Conservation (phyloP, 2,113 vertebrate species). For the Mystacornis crossleyi region DNA sequence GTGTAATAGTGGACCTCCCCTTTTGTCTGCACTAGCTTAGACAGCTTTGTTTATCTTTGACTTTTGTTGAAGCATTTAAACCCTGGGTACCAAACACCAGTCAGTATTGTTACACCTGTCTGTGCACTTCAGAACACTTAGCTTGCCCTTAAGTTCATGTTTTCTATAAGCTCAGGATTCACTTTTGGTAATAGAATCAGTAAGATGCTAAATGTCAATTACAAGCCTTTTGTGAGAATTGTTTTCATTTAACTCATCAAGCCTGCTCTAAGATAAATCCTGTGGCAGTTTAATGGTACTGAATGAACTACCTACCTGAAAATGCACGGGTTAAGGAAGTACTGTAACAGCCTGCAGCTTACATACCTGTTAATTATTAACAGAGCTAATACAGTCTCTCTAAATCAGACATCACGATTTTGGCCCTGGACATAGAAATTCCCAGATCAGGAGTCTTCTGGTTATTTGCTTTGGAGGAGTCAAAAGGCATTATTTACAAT, state of each 20-base stretch:
- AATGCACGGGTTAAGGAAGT: background rate
- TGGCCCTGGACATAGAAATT: background rate
- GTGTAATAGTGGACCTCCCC: background rate
- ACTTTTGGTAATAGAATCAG: background rate
- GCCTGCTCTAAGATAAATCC: background rate
- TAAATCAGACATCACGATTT: background rate
- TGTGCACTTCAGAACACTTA: background rate
- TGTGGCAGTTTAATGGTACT: background rate
- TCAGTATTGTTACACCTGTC: background rate
- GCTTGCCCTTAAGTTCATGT: background rate
- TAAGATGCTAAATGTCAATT: background rate
- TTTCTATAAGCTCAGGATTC: background rate
- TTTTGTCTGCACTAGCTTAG: background rate
- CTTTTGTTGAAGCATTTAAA: background rate
- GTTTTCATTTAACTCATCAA: background rate
- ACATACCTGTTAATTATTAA: conserved; percentile 23
- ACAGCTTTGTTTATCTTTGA: background rate
- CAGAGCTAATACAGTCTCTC: background rate
- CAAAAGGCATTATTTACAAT: background rate
- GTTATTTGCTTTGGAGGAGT: background rate
- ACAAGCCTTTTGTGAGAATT: background rate
- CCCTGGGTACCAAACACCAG: background rate
- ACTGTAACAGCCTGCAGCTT: background rate
- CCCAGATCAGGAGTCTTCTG: background rate
- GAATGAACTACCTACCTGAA: background rate